Evolutionary conservation across 1,140 invertebrate genomes (phyloP), one percentile per base, ranked within the genome.

Genomic region (Coptotermes formosanus): DNA sequence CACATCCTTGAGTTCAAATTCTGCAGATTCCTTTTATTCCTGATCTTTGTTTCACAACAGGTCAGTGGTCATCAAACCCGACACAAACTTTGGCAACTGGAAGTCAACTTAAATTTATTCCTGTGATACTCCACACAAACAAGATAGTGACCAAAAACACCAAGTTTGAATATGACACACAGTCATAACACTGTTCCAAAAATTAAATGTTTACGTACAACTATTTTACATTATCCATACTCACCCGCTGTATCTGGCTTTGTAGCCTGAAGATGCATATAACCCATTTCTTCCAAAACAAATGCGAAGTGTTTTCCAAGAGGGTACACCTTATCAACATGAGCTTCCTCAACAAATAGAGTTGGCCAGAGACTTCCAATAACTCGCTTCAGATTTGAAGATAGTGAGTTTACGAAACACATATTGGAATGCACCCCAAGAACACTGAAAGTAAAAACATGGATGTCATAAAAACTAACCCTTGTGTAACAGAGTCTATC

Each of bases 211-310:
- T 38, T 38, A 38, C 38, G 4, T 38, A 38, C 4, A 38, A 38
- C 38, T 38, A 38, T 38, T 38, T 38, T 38, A 38, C 38, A 55
- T 16, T 21, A 4, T 55, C 52, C 52, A 55, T 9, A 89, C 90
- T 90, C 91, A 96, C 96, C 97, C 86, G 98, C 91, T 23, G 97
- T 98, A 89, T 98, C 97, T 16, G 97, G 97, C 90, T 98, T 98
- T 0, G 96, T 97, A 4, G 96, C 92, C 91, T 98, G 97, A 55
- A 98, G 90, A 87, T 92, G 90, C 43, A 96, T 88, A 88, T 98
- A 98, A 21, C 97, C 97, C 82, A 90, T 90, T 90, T 98, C 97
- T 88, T 94, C 91, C 0, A 97, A 19, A 0, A 96, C 4, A 83
- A 86, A 86, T 7, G 83, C 82, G 14, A 93, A 92, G 2, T 92